Conservation (phyloP, 1,140 invertebrate species). For the Drosophila lini region DNA sequence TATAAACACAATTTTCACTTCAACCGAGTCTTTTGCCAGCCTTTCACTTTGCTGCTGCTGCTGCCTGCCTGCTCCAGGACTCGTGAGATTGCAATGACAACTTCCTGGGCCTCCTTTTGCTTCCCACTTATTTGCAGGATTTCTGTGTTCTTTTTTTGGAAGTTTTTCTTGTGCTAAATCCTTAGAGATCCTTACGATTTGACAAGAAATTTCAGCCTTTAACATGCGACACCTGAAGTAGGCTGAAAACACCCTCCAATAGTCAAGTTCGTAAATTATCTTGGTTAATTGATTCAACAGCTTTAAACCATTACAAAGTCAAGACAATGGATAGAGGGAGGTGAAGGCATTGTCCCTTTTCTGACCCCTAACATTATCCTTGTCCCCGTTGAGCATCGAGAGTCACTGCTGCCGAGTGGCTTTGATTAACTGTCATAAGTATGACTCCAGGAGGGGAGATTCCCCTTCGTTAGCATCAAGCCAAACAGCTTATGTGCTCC, state of each 20-base stretch:
- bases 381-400: not conserved
- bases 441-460: not conserved
- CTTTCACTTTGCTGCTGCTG: constrained; percentile 23
- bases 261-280: constrained; percentile 5
- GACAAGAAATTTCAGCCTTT: not conserved
- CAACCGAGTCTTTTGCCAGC: constrained; percentile 53
- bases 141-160: not conserved
- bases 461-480: not conserved
- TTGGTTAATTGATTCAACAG: constrained; percentile 8
- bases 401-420: not conserved
- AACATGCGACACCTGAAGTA: not conserved
- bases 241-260: not conserved
- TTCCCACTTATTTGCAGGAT: not conserved
- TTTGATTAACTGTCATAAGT: constrained; percentile 48
- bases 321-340: not conserved
- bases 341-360: too few relatives aligned
- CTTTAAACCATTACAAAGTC: not conserved
- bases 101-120: not conserved
- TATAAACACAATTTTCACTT: constrained; percentile 71
- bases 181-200: not conserved
- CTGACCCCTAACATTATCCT: not conserved
- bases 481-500: constrained; percentile 5
- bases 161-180: not conserved
- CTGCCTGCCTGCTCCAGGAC: not conserved
- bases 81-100: not conserved